phyloP scores from a whole-genome alignment of 1,140 invertebrate species.

The Ceratina australensis region DNA sequence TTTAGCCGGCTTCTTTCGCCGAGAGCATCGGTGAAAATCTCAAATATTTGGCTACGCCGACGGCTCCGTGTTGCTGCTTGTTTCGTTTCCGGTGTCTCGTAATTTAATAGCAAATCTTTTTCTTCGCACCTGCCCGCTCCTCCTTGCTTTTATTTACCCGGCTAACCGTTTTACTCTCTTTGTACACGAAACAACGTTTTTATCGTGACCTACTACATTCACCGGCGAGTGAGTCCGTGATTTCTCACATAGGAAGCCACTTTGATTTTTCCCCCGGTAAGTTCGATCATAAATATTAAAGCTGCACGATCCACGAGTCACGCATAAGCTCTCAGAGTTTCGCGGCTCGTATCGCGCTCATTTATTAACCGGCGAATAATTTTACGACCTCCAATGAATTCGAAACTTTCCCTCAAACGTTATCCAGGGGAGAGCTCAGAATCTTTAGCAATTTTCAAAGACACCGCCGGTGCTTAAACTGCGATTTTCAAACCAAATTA shows the following conservation, averaged over 20 bases:
- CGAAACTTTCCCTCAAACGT: not conserved
- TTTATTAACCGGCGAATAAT: slow-evolving; percentile 28
- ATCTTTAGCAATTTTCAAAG: no score
- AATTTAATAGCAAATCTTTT: slow-evolving; percentile 3
- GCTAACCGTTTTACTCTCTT: not conserved
- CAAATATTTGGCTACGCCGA: slow-evolving; percentile 17
- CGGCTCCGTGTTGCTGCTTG: not conserved
- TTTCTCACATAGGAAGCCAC: not conserved
- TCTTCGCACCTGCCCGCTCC: no score
- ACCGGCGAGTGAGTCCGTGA: not conserved
- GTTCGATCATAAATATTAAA: slow-evolving; percentile 10
- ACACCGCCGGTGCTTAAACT: no score
- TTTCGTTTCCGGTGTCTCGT: not conserved
- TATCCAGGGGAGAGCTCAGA: no score
- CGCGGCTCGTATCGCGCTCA: not conserved
- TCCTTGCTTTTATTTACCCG: no score
- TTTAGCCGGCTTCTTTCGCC: not conserved
- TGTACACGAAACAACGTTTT: not conserved
- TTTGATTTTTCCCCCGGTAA: not conserved
- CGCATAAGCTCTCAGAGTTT: not conserved
- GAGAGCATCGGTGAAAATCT: not conserved
- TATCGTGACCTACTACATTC: not conserved
- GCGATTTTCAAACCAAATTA: no score
- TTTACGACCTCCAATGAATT: slow-evolving; percentile 9
- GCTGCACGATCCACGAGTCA: not conserved